A percentile compares a stretch with the other conserved stretches of the same genome.
Conservation (phyloP, 2,113 vertebrate genomes). For the Campylorhamphus procurvoides region DNA sequence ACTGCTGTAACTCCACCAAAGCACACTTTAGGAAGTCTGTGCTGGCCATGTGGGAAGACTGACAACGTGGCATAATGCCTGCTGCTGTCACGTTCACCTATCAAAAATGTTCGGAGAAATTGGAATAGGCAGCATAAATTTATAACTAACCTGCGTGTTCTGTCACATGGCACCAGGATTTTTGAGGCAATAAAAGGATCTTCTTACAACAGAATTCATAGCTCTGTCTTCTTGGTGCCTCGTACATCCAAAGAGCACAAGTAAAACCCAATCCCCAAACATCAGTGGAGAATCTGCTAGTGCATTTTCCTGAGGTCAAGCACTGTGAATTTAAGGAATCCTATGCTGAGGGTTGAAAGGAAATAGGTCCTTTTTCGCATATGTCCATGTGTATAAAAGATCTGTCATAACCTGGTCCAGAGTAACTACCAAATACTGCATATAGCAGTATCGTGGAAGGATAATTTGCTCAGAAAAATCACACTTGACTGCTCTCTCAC, state of each 20-base stretch:
- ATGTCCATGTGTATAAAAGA: background rate
- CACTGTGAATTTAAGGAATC: background rate
- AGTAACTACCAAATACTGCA: background rate
- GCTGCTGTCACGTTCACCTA: background rate
- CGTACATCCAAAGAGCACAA: rapidly evolving
- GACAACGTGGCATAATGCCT: background rate
- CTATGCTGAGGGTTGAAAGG: background rate
- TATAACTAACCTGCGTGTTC: background rate
- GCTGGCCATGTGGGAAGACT: background rate
- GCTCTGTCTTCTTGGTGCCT: background rate
- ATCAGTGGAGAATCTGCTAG: background rate
- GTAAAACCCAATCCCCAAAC: background rate
- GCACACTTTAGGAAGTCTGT: background rate
- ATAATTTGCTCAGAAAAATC: background rate
- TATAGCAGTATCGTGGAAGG: background rate
- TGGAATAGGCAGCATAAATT: background rate
- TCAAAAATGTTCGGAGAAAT: background rate
- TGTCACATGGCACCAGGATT: background rate
- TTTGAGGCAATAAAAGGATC: background rate
- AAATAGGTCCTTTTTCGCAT: background rate
- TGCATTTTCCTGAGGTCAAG: background rate
- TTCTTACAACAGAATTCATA: rapidly evolving
- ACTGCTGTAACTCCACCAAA: background rate
- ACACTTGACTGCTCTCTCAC: background rate
- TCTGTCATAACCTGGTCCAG: background rate